Conservation (phyloP, 2,888 invertebrate species). For the Cryptocephalus primarius region DNA sequence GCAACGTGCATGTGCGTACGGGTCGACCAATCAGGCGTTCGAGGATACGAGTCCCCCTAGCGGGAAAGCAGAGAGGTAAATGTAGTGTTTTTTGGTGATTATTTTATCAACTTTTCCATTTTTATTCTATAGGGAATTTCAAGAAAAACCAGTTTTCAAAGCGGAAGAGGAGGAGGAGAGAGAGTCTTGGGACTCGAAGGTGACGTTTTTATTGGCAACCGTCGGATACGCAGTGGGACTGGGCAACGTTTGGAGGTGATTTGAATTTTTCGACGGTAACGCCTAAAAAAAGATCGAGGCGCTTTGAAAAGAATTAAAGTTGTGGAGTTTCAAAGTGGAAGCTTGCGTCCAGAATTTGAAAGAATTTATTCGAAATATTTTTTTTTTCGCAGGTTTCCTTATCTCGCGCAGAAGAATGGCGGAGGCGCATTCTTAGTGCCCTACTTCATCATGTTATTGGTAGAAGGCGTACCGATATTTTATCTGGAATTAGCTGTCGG, state of each 20-base stretch:
- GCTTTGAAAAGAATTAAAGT: too few species aligned
- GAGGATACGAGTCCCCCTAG: conserved; percentile 49
- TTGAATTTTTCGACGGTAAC: too few species aligned
- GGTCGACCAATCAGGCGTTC: conserved; percentile 79
- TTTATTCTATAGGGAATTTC: too few species aligned
- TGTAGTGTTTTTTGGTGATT: not conserved
- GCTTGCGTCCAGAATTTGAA: too few species aligned
- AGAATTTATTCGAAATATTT: too few species aligned
- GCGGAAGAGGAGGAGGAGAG: conserved; percentile 52
- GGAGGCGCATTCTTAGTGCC: conserved; percentile 96
- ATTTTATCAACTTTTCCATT: not conserved
- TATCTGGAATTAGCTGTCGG: conserved; percentile 93
- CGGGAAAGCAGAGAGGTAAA: conserved; percentile 36
- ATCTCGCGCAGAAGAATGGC: conserved; percentile 88
- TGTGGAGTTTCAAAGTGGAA: too few species aligned
- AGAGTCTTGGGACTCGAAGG: conserved; percentile 88
- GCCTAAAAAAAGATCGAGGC: too few species aligned
- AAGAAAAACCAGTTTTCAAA: conserved; percentile 50
- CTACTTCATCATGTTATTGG: conserved; percentile 87
- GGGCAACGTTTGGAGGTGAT: conserved; percentile 80
- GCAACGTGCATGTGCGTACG: conserved; percentile 46
- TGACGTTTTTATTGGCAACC: conserved; percentile 87
- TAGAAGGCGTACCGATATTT: conserved; percentile 93
- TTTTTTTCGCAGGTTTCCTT: conserved; percentile 53
- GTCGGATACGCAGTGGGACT: conserved; percentile 84